A percentile compares a stretch with the other conserved stretches of the same genome.
phyloP scores from a whole-genome alignment of 1,140 invertebrate species.

The Eurosta solidaginis region DNA sequence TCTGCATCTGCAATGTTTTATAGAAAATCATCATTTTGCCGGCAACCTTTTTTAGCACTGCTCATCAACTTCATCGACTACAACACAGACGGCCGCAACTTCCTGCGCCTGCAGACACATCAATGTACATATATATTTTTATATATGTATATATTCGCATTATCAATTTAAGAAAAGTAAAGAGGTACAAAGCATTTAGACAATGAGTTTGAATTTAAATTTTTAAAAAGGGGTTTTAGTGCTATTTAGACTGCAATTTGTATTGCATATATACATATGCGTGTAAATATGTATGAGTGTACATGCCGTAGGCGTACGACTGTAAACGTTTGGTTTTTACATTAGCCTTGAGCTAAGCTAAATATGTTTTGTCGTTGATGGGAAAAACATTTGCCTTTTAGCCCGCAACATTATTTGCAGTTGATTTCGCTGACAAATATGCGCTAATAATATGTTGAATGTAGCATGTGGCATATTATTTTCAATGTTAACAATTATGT shows the following conservation, averaged over 20 bases:
- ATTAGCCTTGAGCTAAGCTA: too few relatives aligned
- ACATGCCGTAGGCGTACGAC: too few relatives aligned
- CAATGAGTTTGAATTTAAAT: not conserved
- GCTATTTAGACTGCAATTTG: not conserved
- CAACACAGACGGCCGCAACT: not conserved
- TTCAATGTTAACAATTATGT: not conserved
- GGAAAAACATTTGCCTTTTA: not conserved
- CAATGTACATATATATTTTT: too few relatives aligned
- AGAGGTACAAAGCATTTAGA: not conserved
- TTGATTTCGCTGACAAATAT: constrained; percentile 8
- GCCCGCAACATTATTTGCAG: not conserved
- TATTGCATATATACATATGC: too few relatives aligned
- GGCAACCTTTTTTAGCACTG: not conserved
- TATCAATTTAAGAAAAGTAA: not conserved
- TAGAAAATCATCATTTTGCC: not conserved
- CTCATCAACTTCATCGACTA: constrained; percentile 11
- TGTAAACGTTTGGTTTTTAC: too few relatives aligned
- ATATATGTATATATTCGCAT: not conserved
- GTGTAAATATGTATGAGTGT: too few relatives aligned
- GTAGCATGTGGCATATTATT: not conserved
- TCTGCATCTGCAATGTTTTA: not conserved
- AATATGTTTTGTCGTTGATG: not conserved
- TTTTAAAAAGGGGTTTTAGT: not conserved
- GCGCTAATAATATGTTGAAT: constrained; percentile 24
- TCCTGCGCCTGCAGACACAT: not conserved